Conservation (phyloP, 1,140 invertebrate species). For the Diabrotica virgifera region DNA sequence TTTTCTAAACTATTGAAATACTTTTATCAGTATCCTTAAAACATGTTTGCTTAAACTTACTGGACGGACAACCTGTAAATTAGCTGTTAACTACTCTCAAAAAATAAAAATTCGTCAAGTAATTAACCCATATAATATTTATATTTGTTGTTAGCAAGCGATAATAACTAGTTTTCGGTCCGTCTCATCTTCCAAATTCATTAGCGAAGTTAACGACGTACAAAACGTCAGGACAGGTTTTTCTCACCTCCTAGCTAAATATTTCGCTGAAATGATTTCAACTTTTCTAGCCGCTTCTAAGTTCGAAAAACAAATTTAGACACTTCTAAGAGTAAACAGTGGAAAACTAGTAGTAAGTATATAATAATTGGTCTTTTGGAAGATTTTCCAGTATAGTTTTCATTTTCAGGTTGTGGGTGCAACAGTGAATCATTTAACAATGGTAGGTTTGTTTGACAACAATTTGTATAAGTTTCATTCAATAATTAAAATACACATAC, state of each 20-base stretch:
- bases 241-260: slow-evolving; percentile 14
- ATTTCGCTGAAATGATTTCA: slow-evolving; percentile 6
- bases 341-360: slow-evolving; percentile 12
- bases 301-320: slow-evolving; percentile 11
- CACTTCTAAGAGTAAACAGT: not conserved
- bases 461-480: not conserved
- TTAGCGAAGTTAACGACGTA: slow-evolving; percentile 6
- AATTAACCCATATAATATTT: slow-evolving; percentile 16
- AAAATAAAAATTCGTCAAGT: too few species aligned
- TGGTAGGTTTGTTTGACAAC: not conserved
- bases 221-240: slow-evolving; percentile 11
- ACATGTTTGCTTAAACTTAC: too few species aligned
- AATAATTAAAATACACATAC: not conserved
- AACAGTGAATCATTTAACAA: not conserved
- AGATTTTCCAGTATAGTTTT: slow-evolving; percentile 10
- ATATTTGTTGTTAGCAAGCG: not conserved
- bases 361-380: slow-evolving; percentile 7
- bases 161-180: not conserved
- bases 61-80: too few species aligned
- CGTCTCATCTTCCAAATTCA: slow-evolving; percentile 5
- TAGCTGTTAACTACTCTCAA: too few species aligned
- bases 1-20: too few species aligned
- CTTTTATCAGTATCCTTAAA: too few species aligned
- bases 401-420: not conserved
- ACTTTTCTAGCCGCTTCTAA: slow-evolving; percentile 12